Percentiles rank a stretch among this genome's conserved stretches.
phyloP scores from a whole-genome alignment of 2,888 invertebrate genomes.

The Calameuta filiformis region DNA sequence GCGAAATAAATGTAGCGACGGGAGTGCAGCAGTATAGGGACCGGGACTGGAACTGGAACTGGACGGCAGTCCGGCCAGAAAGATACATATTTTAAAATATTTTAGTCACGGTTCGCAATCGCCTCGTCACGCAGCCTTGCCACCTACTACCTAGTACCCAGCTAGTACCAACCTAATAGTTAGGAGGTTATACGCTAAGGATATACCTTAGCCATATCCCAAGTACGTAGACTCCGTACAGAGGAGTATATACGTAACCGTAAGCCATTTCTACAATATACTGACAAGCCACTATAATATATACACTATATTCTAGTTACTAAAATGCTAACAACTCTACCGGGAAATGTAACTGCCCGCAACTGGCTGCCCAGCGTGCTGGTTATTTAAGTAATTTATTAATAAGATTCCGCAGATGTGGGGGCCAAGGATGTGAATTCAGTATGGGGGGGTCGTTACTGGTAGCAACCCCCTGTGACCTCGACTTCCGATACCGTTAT shows the following conservation, averaged over 20 bases:
- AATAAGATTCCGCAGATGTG: slow-evolving; percentile 45
- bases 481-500: background rate
- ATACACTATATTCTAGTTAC: slow-evolving; percentile 10
- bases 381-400: slow-evolving; percentile 44
- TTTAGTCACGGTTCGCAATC: slow-evolving; percentile 67
- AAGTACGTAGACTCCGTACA: background rate
- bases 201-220: slow-evolving; percentile 4
- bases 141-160: slow-evolving; percentile 58
- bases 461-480: background rate
- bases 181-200: slow-evolving; percentile 21
- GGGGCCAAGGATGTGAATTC: slow-evolving; percentile 1
- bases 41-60: slow-evolving; percentile 60
- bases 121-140: slow-evolving; percentile 66
- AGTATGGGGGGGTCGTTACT: background rate
- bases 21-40: slow-evolving; percentile 36
- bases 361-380: slow-evolving; percentile 34
- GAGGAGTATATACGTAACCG: background rate
- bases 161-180: slow-evolving; percentile 49
- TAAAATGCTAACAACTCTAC: slow-evolving; percentile 27
- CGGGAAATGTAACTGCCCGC: slow-evolving; percentile 38
- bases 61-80: slow-evolving; percentile 65
- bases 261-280: background rate
- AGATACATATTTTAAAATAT: slow-evolving; percentile 67
- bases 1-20: slow-evolving; percentile 64
- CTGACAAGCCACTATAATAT: background rate